A percentile compares a stretch with the other conserved stretches of the same genome.
These are phyloP conservation scores for Colaptes auratus DNA, from an alignment of 2,113 vertebrate species.

Conservation along the genomic window DNA sequence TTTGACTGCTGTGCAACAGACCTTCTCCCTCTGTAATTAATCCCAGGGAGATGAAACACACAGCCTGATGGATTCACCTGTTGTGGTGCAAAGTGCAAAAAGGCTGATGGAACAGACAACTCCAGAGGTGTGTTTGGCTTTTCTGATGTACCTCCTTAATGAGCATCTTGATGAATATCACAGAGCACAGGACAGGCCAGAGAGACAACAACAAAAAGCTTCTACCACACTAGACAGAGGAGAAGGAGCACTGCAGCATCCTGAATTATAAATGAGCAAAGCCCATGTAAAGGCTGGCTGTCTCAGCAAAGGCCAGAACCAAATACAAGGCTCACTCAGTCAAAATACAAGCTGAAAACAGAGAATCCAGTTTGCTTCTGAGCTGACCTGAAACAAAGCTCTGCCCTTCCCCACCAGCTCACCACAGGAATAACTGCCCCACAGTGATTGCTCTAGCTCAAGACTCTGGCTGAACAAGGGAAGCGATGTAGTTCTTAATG, in stretches of 20 bases:
- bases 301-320: background rate
- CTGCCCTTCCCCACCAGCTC: background rate
- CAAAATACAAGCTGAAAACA: background rate
- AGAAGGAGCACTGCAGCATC: background rate
- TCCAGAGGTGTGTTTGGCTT: background rate
- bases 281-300: background rate
- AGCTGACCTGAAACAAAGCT: background rate
- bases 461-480: background rate
- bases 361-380: background rate
- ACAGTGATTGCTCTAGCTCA: background rate
- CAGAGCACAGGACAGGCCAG: background rate
- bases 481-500: fast-evolving
- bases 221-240: background rate
- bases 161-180: background rate
- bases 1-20: background rate
- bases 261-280: background rate
- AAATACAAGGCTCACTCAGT: background rate
- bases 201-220: background rate
- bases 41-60: conserved; percentile 58
- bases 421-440: background rate
- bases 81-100: background rate
- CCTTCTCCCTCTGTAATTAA: conserved; percentile 52
- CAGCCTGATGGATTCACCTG: background rate
- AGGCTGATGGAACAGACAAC: background rate
- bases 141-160: background rate